Evolutionary conservation across 2,113 vertebrate species (phyloP).

Genomic region (Shinisaurus crocodilurus): DNA sequence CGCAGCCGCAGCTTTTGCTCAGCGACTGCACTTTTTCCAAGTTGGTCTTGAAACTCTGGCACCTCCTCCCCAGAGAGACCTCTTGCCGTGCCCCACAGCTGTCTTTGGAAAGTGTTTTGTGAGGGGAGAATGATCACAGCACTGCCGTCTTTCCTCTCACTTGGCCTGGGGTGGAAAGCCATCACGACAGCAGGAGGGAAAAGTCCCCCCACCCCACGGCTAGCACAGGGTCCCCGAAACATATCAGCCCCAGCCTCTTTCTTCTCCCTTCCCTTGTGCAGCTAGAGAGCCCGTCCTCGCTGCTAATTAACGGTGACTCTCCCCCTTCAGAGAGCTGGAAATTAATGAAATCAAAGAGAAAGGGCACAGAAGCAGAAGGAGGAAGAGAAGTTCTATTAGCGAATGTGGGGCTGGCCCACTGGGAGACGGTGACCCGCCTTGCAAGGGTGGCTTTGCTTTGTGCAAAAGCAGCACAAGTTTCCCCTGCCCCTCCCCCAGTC

Average conservation of each 20-base stretch:
- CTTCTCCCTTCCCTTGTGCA: not conserved
- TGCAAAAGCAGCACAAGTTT: not conserved
- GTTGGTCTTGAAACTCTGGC: too few relatives aligned
- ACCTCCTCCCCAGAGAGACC: too few relatives aligned
- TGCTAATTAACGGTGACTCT: not conserved
- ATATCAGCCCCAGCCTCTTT: not conserved
- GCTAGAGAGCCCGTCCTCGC: accelerated
- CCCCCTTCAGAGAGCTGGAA: not conserved
- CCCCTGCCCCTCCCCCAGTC: not conserved
- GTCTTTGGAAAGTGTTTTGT: too few relatives aligned
- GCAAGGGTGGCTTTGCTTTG: not conserved
- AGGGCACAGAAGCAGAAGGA: not conserved
- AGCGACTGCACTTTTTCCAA: too few relatives aligned
- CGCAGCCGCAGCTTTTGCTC: too few relatives aligned
- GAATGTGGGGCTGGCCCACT: not conserved
- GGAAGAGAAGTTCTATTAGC: not conserved
- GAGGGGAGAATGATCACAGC: too few relatives aligned
- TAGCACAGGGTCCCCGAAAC: not conserved
- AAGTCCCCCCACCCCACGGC: not conserved
- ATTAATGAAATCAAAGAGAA: conserved; percentile 4
- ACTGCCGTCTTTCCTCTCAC: not conserved
- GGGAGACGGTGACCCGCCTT: not conserved
- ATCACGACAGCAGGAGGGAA: not conserved
- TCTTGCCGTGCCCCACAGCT: not conserved
- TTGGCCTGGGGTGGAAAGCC: not conserved